phyloP scores from a whole-genome alignment of 2,888 invertebrate genomes.

The Pachycephus smyrnensis region DNA sequence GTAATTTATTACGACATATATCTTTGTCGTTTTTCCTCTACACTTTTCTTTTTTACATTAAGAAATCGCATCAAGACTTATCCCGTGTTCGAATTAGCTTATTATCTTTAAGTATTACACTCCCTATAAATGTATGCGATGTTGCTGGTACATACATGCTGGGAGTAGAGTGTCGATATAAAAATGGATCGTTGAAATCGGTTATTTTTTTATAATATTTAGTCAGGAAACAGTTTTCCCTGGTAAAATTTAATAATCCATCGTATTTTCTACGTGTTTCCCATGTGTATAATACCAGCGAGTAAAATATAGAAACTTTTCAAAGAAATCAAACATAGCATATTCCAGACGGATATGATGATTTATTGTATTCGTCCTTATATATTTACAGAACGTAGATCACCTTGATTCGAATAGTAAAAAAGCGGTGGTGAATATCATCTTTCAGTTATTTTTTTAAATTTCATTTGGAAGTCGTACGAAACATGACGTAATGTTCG shows the following conservation, averaged over 20 bases:
- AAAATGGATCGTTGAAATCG: not conserved
- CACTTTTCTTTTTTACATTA: not conserved
- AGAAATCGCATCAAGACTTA: not conserved
- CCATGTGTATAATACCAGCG: not conserved
- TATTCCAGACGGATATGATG: not conserved
- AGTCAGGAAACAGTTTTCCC: not conserved
- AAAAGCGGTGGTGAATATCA: constrained; percentile 15
- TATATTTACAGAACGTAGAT: not conserved
- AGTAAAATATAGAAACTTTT: not conserved
- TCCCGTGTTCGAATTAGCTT: not conserved
- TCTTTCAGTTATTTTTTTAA: constrained; percentile 13
- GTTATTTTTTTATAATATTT: not conserved
- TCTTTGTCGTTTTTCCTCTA: not conserved
- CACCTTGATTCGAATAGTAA: not conserved
- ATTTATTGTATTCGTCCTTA: not conserved
- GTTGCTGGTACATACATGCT: not conserved
- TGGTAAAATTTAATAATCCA: not conserved
- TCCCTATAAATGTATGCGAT: not conserved
- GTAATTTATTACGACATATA: not conserved
- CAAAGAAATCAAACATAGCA: not conserved
- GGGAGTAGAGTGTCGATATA: not conserved
- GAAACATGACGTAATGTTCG: constrained; percentile 43
- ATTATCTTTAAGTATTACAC: not conserved
- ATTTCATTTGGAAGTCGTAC: constrained; percentile 25
- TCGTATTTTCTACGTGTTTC: not conserved